Conservation (phyloP, 2,888 invertebrate genomes). For the Heliconius hortense region DNA sequence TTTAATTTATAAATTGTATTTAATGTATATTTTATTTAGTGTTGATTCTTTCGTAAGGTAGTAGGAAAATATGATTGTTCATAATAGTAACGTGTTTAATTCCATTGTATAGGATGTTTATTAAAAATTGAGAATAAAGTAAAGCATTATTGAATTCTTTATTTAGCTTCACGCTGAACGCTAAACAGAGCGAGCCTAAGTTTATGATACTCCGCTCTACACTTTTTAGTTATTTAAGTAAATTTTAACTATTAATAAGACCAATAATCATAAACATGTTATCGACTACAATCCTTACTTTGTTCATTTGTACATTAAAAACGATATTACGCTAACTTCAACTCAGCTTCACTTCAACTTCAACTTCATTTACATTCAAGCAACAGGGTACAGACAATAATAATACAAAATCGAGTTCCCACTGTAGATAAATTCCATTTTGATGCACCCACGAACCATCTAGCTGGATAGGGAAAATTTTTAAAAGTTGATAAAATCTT, state of each 20-base stretch:
- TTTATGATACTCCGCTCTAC: too few species aligned
- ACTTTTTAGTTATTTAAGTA: too few species aligned
- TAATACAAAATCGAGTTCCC: conserved; percentile 18
- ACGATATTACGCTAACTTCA: neutral
- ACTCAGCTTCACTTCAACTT: too few species aligned
- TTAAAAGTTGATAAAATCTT: conserved; percentile 44
- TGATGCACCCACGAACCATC: conserved; percentile 23
- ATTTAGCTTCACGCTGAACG: too few species aligned
- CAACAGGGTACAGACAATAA: neutral
- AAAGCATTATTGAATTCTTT: too few species aligned
- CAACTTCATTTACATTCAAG: neutral
- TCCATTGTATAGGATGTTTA: too few species aligned
- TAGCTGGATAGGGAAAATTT: conserved; percentile 35
- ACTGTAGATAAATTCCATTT: conserved; percentile 32
- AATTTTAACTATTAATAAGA: neutral
- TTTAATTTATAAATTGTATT: conserved; percentile 2
- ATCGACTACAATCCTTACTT: neutral
- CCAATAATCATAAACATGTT: too few species aligned
- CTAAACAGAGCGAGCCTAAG: too few species aligned
- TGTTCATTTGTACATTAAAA: neutral
- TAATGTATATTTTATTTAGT: neutral
- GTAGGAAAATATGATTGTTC: too few species aligned
- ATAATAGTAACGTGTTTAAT: too few species aligned
- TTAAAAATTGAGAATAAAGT: too few species aligned
- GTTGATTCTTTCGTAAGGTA: too few species aligned